A percentile compares a stretch with the other conserved stretches of the same genome.
Evolutionary conservation across 2,113 vertebrate species (phyloP).

Genomic region (Tachysurus fulvidraco): DNA sequence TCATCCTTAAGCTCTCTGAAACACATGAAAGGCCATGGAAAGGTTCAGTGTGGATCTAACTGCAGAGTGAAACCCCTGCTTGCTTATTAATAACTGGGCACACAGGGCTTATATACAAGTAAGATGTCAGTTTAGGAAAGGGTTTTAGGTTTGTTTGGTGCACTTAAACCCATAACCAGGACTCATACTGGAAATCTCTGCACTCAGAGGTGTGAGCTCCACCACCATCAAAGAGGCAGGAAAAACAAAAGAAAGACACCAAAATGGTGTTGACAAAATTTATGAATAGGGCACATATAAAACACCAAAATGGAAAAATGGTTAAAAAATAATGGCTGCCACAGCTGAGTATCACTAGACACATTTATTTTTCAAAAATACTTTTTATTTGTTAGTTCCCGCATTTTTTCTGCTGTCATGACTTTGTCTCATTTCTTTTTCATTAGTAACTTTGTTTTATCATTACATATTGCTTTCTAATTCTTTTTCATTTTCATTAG

Average conservation of each 20-base stretch:
- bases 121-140: not conserved
- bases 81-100: not conserved
- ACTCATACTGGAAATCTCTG: not conserved
- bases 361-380: too few species aligned
- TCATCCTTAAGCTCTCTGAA: constrained; percentile 56
- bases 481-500: not conserved
- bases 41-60: not conserved
- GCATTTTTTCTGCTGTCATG: too few species aligned
- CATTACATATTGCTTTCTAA: not conserved
- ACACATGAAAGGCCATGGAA: not conserved
- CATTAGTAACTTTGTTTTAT: not conserved
- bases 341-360: not conserved
- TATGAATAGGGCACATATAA: too few species aligned
- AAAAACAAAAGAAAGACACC: too few species aligned
- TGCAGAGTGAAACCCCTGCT: not conserved
- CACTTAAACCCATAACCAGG: not conserved
- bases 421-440: not conserved
- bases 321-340: too few species aligned
- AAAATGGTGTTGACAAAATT: too few species aligned
- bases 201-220: too few species aligned
- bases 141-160: not conserved
- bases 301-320: not conserved
- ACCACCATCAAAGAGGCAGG: too few species aligned
- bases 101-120: not conserved
- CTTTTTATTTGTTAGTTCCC: not conserved